Evolutionary conservation across 2,888 invertebrate genomes (phyloP).

Genomic region (Drosophila emarginata): DNA sequence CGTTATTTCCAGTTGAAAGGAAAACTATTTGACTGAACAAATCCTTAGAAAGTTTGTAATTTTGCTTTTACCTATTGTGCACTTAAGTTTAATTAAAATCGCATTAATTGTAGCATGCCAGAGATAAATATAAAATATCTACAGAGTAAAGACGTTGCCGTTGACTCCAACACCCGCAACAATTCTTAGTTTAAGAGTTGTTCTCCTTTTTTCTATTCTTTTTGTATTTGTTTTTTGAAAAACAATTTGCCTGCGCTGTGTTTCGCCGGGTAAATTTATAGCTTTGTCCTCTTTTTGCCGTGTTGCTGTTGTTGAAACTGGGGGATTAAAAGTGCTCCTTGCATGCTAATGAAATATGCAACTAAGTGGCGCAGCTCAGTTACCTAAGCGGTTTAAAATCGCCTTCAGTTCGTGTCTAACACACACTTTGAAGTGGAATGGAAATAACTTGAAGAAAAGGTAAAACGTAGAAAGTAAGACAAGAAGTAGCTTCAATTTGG

Average conservation of each 20-base stretch:
- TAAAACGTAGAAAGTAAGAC: background rate
- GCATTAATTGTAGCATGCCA: conserved; percentile 66
- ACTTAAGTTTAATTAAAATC: conserved; percentile 73
- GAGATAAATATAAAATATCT: conserved; percentile 54
- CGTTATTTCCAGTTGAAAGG: background rate
- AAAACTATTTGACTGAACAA: conserved; percentile 46
- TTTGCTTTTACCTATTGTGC: conserved; percentile 72
- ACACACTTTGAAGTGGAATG: conserved; percentile 35
- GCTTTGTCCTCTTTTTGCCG: conserved; percentile 18
- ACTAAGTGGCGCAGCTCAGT: conserved; percentile 47
- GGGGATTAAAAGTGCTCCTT: conserved; percentile 57
- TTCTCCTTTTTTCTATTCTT: background rate
- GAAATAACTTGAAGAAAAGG: background rate
- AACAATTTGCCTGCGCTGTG: conserved; percentile 62
- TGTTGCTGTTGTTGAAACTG: conserved; percentile 15
- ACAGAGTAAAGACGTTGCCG: conserved; percentile 25
- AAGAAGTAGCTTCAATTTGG: conserved; percentile 7
- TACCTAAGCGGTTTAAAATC: conserved; percentile 44
- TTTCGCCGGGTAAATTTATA: conserved; percentile 43
- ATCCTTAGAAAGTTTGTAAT: conserved; percentile 44
- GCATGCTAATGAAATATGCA: conserved; percentile 72
- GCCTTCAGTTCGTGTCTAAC: conserved; percentile 11
- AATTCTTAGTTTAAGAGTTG: conserved; percentile 43
- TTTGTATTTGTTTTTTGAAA: conserved; percentile 10
- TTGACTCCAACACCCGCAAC: conserved; percentile 51